Base-by-base conservation (phyloP, 2,888 invertebrate genomes). In the Odontothrips loti region DNA sequence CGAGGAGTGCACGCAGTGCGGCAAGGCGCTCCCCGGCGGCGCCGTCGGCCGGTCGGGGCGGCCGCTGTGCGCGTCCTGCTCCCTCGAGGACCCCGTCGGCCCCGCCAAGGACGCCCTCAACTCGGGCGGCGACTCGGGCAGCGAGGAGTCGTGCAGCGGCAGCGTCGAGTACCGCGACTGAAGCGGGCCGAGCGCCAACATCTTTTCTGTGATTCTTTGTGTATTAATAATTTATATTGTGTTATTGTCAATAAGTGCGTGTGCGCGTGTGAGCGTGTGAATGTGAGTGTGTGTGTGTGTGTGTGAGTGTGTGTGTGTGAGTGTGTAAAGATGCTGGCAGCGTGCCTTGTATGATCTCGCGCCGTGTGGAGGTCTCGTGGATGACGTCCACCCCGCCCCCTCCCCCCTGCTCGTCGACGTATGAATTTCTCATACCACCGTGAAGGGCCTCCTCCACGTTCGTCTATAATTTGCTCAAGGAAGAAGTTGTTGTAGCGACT, bases 1-100 rank as follows among this genome's bases (percentile, higher is more conserved):
- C 86, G 91, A 90, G 85, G 90, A 91, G 85, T 91, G 91, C 85
- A 87, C 89, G 81, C 87, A 89, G 80, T 91, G 91, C 85, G 90
- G 90, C 78, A 91, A 91, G 86, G 88, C 88, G 83, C 23, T 90
- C 88, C 85, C 85, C 89, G 82, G 85, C 87, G 51, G 86, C 88
- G n/a, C 85, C 86, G 75, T 86, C 84, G 82, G 85, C 82, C 84
- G 82, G 85, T 82, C 81, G 80, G 68, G 82, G 23, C 17, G 81
- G 82, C 80, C 51, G 80, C 86, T 86, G 82, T 88, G 88, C 84
- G 85, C 86, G 81, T 80, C 84, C 68, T 83, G 82, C 81, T 84
- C 83, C 81, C 85, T 84, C 80, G 85, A 84, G 82, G 82, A 82
- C 12, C 81, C 84, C 6, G 79, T 83, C 34, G 83, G 83, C 81